Percentiles rank a stretch among this genome's conserved stretches.
Conservation (phyloP, 2,888 invertebrate species). For the Coelogynopora nodosa region DNA sequence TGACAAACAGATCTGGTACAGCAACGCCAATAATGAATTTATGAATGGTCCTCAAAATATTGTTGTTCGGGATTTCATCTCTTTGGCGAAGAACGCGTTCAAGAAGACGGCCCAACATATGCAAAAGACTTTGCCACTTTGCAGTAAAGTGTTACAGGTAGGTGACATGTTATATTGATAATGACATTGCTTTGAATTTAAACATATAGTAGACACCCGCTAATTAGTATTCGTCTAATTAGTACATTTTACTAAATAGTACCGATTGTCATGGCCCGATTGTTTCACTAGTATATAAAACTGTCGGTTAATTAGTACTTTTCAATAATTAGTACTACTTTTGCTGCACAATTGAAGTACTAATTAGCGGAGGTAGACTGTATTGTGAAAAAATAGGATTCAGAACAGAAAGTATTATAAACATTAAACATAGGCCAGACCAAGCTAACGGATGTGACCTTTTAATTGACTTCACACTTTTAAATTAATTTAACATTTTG, state of each 20-base stretch:
- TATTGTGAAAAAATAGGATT: not conserved
- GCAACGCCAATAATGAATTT: not conserved
- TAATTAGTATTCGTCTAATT: too few species aligned
- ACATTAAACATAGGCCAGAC: not conserved
- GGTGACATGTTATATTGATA: constrained; percentile 11
- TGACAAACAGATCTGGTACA: not conserved
- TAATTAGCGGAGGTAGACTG: too few species aligned
- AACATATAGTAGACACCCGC: too few species aligned
- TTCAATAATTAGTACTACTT: too few species aligned
- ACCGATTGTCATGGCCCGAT: too few species aligned
- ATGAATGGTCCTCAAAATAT: constrained; percentile 5
- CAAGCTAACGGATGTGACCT: not conserved
- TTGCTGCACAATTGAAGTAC: too few species aligned
- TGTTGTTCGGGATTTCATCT: not conserved
- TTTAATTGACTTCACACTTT: not conserved
- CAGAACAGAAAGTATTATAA: not conserved
- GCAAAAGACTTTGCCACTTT: constrained; percentile 21
- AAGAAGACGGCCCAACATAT: not conserved
- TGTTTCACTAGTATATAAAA: too few species aligned
- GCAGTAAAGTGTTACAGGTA: not conserved
- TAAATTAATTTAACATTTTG: not conserved
- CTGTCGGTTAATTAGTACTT: too few species aligned
- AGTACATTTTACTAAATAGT: too few species aligned
- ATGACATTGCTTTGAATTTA: not conserved
- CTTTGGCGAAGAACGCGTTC: not conserved